Evolutionary conservation across 1,140 invertebrate species (phyloP), one percentile per base, ranked within the genome.

Genomic region (Mactra quadrangularis): DNA sequence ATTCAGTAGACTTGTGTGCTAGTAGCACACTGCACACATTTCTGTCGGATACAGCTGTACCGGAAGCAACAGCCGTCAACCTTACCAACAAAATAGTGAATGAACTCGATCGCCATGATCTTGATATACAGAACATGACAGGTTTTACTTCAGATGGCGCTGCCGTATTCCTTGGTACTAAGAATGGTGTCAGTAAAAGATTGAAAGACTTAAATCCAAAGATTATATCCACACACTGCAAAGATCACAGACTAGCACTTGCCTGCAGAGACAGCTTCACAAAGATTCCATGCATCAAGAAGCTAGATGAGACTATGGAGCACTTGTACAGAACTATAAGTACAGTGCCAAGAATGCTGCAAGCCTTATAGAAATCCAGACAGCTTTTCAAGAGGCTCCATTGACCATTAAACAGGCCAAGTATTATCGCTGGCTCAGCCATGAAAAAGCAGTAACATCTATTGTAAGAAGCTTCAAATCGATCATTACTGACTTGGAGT

Each of bases 191-290:
- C 1, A 27, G 13, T 11, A 77, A 62, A 19, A 33, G 50, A n/a
- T 19, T 64, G 13, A 17, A 11, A 38, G 72, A 59, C 55, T 59
- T 41, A 3, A 31, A 53, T 19, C 25, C 45, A 72, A 7, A 53
- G 7, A 53, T 53, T 6, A 22, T 53, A 62, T n/a, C n/a, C n/a
- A n/a, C n/a, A n/a, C n/a, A n/a, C n/a, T n/a, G n/a, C n/a, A n/a
- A n/a, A n/a, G n/a, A 83, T 31, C 71, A 77, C 52, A n/a, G 82
- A 33, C 72, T 83, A 33, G 72, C 72, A n/a, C 82, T 83, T 13
- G 82, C 82, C 9, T 70, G 62, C 29, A 76, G 64, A 53, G 71
- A 76, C 22, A 77, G 71, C 45, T 83, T 83, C 31, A 47, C 47
- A 9, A 19, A 29, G 19, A 47, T 70, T 4, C 52, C 62, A 59